Conservation (phyloP, 2,888 invertebrate species). For the Eumerus sabulonum region DNA sequence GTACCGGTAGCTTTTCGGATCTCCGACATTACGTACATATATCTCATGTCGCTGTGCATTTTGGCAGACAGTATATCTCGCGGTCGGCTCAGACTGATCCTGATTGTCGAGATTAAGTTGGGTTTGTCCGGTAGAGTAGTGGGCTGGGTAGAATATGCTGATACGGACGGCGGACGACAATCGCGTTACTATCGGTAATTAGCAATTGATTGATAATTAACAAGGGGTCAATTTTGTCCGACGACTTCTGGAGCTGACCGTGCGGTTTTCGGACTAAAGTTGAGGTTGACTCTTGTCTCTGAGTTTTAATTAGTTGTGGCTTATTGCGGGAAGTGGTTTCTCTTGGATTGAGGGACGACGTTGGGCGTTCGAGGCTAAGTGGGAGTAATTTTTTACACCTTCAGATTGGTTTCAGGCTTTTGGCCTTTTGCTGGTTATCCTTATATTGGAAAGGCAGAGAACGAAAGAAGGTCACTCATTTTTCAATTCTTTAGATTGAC, state of each 20-base stretch:
- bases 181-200: constrained; percentile 77
- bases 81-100: constrained; percentile 22
- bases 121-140: constrained; percentile 10
- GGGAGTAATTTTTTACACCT: no score
- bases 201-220: constrained; percentile 77
- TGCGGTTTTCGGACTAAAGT: background rate
- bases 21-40: constrained; percentile 45
- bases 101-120: constrained; percentile 61
- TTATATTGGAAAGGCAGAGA: no score
- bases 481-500: no score
- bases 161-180: constrained; percentile 69
- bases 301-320: constrained; percentile 29
- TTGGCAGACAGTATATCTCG: constrained; percentile 48
- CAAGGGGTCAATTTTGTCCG: constrained; percentile 74
- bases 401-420: no score
- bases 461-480: no score
- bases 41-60: constrained; percentile 15
- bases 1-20: constrained; percentile 57
- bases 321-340: constrained; percentile 20
- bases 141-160: constrained; percentile 36
- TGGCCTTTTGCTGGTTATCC: no score
- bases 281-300: constrained; percentile 43
- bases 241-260: constrained; percentile 39
- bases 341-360: background rate
- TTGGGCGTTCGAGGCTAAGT: background rate